Percentiles rank a stretch among this genome's conserved stretches.
These are phyloP conservation scores for Zootoca vivipara DNA, from an alignment of 2,113 vertebrate genomes.

Conservation along the genomic window DNA sequence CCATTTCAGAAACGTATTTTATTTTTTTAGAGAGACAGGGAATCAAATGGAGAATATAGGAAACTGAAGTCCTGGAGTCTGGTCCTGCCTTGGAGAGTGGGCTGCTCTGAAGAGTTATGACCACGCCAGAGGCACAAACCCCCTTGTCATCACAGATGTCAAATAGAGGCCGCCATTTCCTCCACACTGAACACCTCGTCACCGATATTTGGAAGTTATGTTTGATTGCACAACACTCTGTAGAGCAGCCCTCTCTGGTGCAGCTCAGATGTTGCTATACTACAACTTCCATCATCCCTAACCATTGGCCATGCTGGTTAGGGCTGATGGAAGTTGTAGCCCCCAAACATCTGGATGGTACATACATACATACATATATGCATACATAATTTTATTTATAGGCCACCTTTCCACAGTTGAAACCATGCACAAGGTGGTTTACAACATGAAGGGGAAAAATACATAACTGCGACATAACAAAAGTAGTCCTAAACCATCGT, in stretches of 20 bases:
- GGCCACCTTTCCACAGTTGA: too few species aligned
- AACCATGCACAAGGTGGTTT: too few species aligned
- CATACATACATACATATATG: too few species aligned
- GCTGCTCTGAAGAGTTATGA: not conserved
- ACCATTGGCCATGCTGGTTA: not conserved
- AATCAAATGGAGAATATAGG: slow-evolving; percentile 15
- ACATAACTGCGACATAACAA: too few species aligned
- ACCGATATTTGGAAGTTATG: not conserved
- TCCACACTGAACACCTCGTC: not conserved
- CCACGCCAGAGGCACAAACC: not conserved
- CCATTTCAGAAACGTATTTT: slow-evolving; percentile 42
- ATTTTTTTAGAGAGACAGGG: slow-evolving; percentile 32
- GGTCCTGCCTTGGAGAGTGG: not conserved
- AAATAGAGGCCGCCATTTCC: not conserved
- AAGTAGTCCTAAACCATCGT: too few species aligned
- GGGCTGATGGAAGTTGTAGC: too few species aligned
- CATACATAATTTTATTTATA: too few species aligned
- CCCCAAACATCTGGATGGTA: too few species aligned
- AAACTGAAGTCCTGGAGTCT: not conserved
- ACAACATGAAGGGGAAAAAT: too few species aligned
- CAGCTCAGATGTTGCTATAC: not conserved
- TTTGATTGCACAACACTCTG: not conserved
- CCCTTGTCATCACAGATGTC: not conserved
- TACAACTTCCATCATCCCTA: not conserved
- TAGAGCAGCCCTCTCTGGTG: not conserved